Percentiles rank a stretch among this genome's conserved stretches.
Evolutionary conservation across 2,888 invertebrate genomes (phyloP).

Genomic region (Trissonchulus sp.): DNA sequence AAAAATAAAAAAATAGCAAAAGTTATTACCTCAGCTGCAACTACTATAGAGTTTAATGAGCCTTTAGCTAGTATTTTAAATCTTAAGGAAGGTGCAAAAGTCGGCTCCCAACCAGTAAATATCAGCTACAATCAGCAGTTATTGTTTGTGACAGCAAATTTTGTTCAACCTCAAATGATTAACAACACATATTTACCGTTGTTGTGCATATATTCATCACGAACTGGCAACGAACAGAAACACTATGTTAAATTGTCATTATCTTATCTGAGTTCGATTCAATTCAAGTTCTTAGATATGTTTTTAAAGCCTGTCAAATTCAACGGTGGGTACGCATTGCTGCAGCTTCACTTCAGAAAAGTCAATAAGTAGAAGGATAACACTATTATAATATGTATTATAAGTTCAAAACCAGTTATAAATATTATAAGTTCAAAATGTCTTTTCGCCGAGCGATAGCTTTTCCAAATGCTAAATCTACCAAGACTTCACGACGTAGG

Average conservation of each 20-base stretch:
- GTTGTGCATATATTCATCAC: background rate
- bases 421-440: no score
- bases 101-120: no score
- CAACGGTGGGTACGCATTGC: background rate
- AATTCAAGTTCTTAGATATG: background rate
- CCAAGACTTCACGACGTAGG: background rate
- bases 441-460: background rate
- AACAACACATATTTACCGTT: background rate
- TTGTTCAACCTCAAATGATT: background rate
- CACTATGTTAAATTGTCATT: background rate
- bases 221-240: background rate
- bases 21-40: no score
- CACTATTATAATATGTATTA: no score
- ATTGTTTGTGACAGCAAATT: background rate
- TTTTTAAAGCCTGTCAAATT: background rate
- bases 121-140: background rate
- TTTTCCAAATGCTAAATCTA: background rate
- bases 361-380: background rate
- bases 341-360: constrained; percentile 4
- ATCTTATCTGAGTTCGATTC: background rate
- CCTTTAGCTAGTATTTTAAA: no score
- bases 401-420: no score
- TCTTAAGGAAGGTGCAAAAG: no score
- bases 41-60: no score
- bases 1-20: no score